A percentile compares a stretch with the other conserved stretches of the same genome.
These are phyloP conservation scores for Vanessa atalanta DNA, from an alignment of 1,140 invertebrate genomes.

Conservation along the genomic window DNA sequence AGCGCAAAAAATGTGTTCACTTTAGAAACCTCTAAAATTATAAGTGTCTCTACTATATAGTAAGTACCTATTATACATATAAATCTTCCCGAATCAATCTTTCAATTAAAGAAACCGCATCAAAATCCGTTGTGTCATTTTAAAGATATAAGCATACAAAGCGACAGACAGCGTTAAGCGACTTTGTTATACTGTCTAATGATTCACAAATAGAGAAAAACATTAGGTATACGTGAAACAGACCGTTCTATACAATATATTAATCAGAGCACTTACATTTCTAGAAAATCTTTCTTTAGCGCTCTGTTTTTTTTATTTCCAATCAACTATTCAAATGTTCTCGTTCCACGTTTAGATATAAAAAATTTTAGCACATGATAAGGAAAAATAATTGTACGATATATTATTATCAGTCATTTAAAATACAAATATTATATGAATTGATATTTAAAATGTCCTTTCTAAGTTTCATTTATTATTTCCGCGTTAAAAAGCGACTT, in stretches of 20 bases:
- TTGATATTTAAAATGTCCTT: no score
- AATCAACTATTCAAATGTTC: constrained; percentile 22
- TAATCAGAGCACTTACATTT: constrained; percentile 28
- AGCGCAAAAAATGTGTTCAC: no score
- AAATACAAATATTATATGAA: no score
- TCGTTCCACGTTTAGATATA: not conserved
- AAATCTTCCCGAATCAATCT: no score
- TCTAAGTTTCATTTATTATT: no score
- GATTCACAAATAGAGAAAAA: not conserved
- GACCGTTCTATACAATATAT: constrained; percentile 26
- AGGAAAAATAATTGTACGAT: not conserved
- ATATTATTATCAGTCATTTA: not conserved
- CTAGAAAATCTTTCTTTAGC: constrained; percentile 8
- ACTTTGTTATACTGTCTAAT: not conserved
- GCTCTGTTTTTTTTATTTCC: constrained; percentile 12
- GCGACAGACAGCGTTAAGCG: no score
- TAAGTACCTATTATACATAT: no score
- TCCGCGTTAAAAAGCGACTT: no score
- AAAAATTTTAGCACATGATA: not conserved
- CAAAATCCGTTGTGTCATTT: no score
- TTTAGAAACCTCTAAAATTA: no score
- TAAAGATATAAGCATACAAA: not conserved
- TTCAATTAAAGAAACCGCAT: no score
- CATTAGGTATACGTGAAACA: constrained; percentile 5
- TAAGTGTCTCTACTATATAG: no score